Evolutionary conservation across 2,797 vertebrate species (phyloP).

Genomic region (Cossypha heuglini): DNA sequence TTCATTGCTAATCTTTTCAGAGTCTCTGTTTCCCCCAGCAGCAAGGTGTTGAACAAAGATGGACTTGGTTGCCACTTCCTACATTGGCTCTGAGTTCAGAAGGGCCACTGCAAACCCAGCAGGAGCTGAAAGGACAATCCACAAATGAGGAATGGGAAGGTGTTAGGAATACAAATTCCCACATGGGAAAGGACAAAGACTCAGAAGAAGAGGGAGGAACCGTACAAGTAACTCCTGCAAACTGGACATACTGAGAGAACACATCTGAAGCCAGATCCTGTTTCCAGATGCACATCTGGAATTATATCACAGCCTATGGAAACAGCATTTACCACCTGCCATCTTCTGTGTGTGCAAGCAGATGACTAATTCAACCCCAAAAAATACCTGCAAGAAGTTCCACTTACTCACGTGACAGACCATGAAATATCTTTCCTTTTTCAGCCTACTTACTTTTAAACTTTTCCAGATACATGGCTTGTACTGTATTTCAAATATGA

Average conservation of each 20-base stretch:
- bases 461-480: background rate
- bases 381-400: background rate
- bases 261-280: background rate
- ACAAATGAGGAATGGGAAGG: background rate
- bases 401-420: background rate
- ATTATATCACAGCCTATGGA: background rate
- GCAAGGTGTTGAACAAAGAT: background rate
- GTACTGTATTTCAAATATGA: background rate
- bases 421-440: background rate
- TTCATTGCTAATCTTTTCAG: background rate
- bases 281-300: background rate
- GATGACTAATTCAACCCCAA: background rate
- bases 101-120: background rate
- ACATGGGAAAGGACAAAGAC: background rate
- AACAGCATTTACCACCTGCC: background rate
- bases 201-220: background rate
- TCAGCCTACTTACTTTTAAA: background rate
- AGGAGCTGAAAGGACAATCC: background rate
- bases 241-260: background rate
- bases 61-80: fast-evolving
- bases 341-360: background rate
- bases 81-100: fast-evolving
- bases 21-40: background rate
- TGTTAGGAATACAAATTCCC: background rate
- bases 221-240: background rate